Evolutionary conservation across 2,888 invertebrate species (phyloP).

Genomic region (Idaea biselata): DNA sequence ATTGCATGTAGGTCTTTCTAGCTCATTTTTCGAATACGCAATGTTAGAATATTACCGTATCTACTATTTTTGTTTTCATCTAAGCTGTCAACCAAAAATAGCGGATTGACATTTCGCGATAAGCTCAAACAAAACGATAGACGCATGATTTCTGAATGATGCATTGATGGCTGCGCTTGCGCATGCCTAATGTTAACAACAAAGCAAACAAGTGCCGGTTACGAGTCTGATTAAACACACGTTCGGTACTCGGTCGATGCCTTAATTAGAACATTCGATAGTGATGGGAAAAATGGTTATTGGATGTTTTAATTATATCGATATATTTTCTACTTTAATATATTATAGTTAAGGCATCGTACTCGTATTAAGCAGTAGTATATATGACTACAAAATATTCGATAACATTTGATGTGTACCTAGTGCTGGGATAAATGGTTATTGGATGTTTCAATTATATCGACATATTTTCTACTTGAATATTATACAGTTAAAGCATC

Average conservation of each 20-base stretch:
- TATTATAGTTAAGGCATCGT: not conserved
- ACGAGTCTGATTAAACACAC: constrained; percentile 75
- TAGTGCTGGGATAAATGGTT: too few relatives aligned
- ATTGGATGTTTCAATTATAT: constrained; percentile 6
- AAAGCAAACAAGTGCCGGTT: constrained; percentile 68
- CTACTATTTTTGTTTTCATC: too few relatives aligned
- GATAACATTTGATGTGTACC: too few relatives aligned
- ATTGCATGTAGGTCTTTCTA: too few relatives aligned
- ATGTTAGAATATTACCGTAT: too few relatives aligned
- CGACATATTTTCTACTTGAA: not conserved
- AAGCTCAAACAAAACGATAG: not conserved
- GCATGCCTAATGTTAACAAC: constrained; percentile 42
- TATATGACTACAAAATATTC: too few relatives aligned
- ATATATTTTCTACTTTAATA: not conserved
- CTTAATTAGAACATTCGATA: constrained; percentile 70
- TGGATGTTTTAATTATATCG: constrained; percentile 1
- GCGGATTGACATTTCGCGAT: not conserved
- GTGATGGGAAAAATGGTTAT: constrained; percentile 35
- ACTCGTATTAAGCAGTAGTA: too few relatives aligned
- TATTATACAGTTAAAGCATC: not conserved
- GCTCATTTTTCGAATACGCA: too few relatives aligned
- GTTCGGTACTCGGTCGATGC: constrained; percentile 76
- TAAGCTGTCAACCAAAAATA: not conserved
- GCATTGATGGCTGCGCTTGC: constrained; percentile 37
- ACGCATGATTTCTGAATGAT: constrained; percentile 2